Percentiles rank a stretch among this genome's conserved stretches.
These are phyloP conservation scores for Drosophila merina DNA, from an alignment of 2,888 invertebrate genomes.

Conservation along the genomic window DNA sequence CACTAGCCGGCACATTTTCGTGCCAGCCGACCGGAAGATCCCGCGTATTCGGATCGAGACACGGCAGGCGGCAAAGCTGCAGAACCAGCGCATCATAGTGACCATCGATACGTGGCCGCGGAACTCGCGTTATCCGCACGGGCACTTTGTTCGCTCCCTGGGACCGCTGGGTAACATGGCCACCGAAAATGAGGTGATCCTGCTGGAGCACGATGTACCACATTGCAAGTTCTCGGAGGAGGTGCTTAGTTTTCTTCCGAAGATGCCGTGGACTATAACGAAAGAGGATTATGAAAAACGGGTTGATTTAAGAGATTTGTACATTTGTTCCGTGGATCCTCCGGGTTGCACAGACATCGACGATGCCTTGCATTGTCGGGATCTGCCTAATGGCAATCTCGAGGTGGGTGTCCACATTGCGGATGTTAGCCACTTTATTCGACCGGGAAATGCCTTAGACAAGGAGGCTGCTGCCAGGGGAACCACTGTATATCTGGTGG, in stretches of 20 bases:
- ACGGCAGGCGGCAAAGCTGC: conserved; percentile 92
- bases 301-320: conserved; percentile 92
- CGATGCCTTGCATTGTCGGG: conserved; percentile 96
- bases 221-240: conserved; percentile 97
- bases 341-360: conserved; percentile 99
- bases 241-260: conserved; percentile 95
- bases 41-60: conserved; percentile 98
- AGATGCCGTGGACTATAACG: conserved; percentile 94
- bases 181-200: conserved; percentile 98
- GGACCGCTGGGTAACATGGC: conserved; percentile 96
- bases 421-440: conserved; percentile 98
- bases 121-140: conserved; percentile 95
- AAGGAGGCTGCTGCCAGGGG: conserved; percentile 96
- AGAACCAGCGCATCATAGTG: conserved; percentile 95
- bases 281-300: conserved; percentile 92
- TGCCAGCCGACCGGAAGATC: conserved; percentile 96
- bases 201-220: conserved; percentile 98
- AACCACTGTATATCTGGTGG: conserved; percentile 98
- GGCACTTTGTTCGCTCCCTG: conserved; percentile 97
- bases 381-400: conserved; percentile 88
- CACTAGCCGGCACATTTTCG: conserved; percentile 92
- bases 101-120: conserved; percentile 98
- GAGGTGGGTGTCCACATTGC: conserved; percentile 99
- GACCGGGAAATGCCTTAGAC: conserved; percentile 96
- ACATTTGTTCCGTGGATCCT: conserved; percentile 98